Evolutionary conservation across 2,888 invertebrate species (phyloP), one percentile per base, ranked within the genome.

Genomic region (Meloe dianella): DNA sequence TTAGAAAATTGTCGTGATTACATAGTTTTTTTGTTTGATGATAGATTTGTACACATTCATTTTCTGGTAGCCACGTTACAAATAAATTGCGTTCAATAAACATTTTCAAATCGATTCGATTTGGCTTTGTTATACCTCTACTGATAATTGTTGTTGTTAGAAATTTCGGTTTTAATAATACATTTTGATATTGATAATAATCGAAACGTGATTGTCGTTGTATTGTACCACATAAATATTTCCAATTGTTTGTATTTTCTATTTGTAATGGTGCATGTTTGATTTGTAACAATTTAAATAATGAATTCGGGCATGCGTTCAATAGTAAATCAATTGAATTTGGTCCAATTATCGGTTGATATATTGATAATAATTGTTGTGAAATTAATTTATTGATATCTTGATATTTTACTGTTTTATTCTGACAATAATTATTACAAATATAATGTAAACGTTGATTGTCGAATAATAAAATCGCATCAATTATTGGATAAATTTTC

Each of bases 341-440:
- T 74, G 74, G 63, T 74, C 73, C 62, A 24, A 74, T 75, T 20
- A 82, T 73, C 9, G 86, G 86, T 70, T 86, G 85, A 70, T 85
- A 84, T 29, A 84, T 69, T n/a, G 85, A 81, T 1, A 82, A 76
- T 60, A 87, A 67, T 73, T 87, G 86, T 67, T 84, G 80, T 9
- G 85, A 82, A 56, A 86, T 85, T 12, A 87, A 68, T 24, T 80
- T 77, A 77, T 87, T 87, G 60, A 87, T 79, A 69, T 86, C 83
- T 0, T 73, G 67, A 59, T 86, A 83, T 56, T 76, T 78, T 17
- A 82, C 77, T 12, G 78, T 76, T 58, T 76, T 74, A 6, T 75
- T 66, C 57, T 75, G 67, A 58, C 75, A 58, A 20, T 60, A 63
- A 78, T 82, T 70, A n/a, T 77, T 78, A 65, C 85, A 84, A 63